Evolutionary conservation across 2,797 vertebrate genomes (phyloP), one percentile per base, ranked within the genome.

Genomic region (Onychomys torridus): DNA sequence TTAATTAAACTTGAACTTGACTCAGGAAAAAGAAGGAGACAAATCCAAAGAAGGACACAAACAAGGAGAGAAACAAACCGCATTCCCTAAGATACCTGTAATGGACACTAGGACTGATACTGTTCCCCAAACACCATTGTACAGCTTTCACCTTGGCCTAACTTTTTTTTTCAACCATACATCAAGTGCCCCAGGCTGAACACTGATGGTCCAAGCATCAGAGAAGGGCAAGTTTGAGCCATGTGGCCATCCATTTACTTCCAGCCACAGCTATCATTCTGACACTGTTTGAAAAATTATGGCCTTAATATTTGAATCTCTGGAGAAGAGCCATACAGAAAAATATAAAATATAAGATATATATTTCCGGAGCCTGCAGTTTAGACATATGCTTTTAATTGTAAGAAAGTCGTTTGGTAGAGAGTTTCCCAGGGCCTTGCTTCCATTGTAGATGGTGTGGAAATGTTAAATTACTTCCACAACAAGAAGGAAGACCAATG

Each of bases 241-340:
- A n/a, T 5, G 37, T 11, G 88, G 37, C 6, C 10, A 7, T 75
- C 49, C 34, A 3, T 93, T 49, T 78, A 23, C 83, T 91, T 75
- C 92, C 14, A 94, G 81, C 25, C 88, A n/a, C 49, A 75, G 37
- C 55, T 43, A 34, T 87, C 49, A 32, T 73, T 79, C 85, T 55
- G 69, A 79, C 77, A 91, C 49, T 82, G 11, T 32, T 89, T 77
- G 34, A 94, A 77, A 96, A 96, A 94, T 91, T 95, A 96, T 84
- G n/a, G 59, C 52, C 93, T 96, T 97, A 97, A 97, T 97, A 96
- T 92, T 92, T 93, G 82, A 96, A 67, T 92, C 82, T 93, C 91
- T 46, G n/a, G n/a, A 89, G 19, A 91, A 79, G 84, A 46, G 49
- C 17, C 84, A 95, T 89, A 91, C 83, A 95, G 89, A 77, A 93